These are phyloP conservation scores for Grallaria varia DNA, from an alignment of 2,113 vertebrate species.

Conservation along the genomic window DNA sequence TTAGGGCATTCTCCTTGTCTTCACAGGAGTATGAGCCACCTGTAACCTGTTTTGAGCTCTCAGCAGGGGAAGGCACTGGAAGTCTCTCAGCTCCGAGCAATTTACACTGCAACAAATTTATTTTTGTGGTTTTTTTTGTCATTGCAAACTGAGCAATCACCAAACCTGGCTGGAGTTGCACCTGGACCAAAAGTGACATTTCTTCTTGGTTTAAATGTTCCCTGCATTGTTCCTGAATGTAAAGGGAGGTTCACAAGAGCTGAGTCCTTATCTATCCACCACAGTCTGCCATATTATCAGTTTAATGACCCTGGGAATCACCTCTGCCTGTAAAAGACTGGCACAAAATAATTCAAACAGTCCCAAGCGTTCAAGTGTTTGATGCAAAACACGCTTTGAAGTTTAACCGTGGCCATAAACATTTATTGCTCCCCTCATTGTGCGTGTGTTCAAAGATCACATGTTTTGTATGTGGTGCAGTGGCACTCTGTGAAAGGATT, in stretches of 20 bases:
- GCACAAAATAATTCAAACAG: background rate
- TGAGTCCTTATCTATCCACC: background rate
- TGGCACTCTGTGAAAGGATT: background rate
- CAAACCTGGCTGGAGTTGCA: background rate
- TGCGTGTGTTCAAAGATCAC: background rate
- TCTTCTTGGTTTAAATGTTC: background rate
- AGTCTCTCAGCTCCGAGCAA: background rate
- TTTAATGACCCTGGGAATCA: background rate
- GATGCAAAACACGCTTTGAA: slow-evolving; percentile 41
- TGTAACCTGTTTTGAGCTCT: background rate
- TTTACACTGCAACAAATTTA: background rate
- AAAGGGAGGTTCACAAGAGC: background rate
- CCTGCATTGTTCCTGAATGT: background rate
- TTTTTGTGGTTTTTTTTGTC: rapidly evolving
- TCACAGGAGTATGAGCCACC: background rate
- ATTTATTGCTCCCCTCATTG: background rate
- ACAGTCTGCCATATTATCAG: background rate
- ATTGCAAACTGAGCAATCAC: background rate
- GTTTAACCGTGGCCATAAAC: slow-evolving; percentile 25
- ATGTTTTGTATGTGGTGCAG: background rate
- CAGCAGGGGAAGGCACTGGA: background rate
- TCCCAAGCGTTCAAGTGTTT: background rate
- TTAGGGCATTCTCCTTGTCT: background rate
- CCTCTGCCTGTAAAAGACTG: background rate
- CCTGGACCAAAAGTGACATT: background rate